Evolutionary conservation across 64 coral and sea anemone genomes (phyloP), one percentile per base, ranked within the genome.

Genomic region (Cladopsammia gracilis): DNA sequence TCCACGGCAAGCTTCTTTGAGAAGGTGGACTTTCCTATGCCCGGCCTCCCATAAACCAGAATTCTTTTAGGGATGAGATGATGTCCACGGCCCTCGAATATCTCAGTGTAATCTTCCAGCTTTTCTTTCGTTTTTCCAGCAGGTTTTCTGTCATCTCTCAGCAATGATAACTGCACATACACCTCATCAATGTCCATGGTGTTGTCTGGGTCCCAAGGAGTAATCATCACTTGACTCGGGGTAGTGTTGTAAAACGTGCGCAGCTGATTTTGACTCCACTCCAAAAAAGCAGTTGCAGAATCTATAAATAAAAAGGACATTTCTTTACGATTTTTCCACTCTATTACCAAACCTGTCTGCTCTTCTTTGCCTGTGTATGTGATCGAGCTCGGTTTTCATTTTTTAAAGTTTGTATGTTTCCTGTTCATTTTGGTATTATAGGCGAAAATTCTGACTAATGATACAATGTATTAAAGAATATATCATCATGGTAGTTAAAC

Each of bases 1-100:
- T 79, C 52, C 23, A 79, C 76, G 53, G 76, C 76, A 34, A 79
- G 4, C 14, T 79, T 58, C 9, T 79, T 56, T 34, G 76, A 11
- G 20, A 79, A 79, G 22, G 76, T 79, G 4, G 76, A 79, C 53
- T 79, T 79, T 59, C 76, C 76, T 59, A 79, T 79, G 10, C 76
- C 76, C 4, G 76, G 76, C 54, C 54, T 79, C 11, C 76, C 76
- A 12, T 79, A 79, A 10, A 79, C 76, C 34, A 79, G 23, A 79
- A 79, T 79, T 59, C 76, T 20, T 34, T 59, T 79, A 58, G 23
- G 54, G 3, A 7, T 79, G 3, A 59, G 22, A 59, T 42, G 76
- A 25, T 25, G 24, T 59, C 54, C 76, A 12, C 15, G 4, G 52
- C 76, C 54, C 15, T 26, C 49, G 12, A 79, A 79, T 15, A 79